Percentiles rank a stretch among this genome's conserved stretches.
These are phyloP conservation scores for Oscheius myriophilus DNA, from an alignment of 2,888 invertebrate genomes.

Conservation along the genomic window DNA sequence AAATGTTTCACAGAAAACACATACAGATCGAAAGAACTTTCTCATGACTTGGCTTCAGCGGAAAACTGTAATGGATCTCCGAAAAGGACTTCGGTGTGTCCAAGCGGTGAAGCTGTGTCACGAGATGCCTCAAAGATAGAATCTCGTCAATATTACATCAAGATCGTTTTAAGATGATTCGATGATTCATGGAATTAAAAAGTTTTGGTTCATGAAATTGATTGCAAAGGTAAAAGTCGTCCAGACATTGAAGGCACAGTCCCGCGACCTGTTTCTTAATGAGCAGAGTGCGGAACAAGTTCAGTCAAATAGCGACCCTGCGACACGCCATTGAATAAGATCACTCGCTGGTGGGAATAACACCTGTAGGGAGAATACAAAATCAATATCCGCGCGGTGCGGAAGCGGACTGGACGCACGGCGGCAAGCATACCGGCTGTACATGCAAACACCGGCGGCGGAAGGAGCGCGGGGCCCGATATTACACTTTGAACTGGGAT, in stretches of 20 bases:
- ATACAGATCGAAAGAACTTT: too few relatives aligned
- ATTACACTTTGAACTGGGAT: conserved; percentile 29
- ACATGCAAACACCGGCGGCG: conserved; percentile 28
- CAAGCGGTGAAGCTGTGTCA: too few relatives aligned
- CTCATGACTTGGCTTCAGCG: too few relatives aligned
- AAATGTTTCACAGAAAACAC: too few relatives aligned
- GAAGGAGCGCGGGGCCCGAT: conserved; percentile 25
- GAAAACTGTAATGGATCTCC: too few relatives aligned
- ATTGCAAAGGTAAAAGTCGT: background rate
- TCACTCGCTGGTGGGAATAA: background rate
- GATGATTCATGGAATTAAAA: too few relatives aligned
- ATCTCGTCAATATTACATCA: too few relatives aligned
- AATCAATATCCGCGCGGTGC: conserved; percentile 24
- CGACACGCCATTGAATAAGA: background rate
- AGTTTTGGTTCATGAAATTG: background rate
- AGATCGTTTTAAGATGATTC: too few relatives aligned
- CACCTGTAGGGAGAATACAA: conserved; percentile 16
- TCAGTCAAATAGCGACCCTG: background rate
- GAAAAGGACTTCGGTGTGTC: too few relatives aligned
- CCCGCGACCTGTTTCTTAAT: background rate
- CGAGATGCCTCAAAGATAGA: too few relatives aligned
- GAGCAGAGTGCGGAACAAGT: background rate
- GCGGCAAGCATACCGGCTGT: conserved; percentile 26
- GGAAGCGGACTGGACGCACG: conserved; percentile 23
- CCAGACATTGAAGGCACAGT: background rate